Percentiles rank a stretch among this genome's conserved stretches.
Conservation (phyloP, 2,888 invertebrate species). For the Minunthozetes semirufus region DNA sequence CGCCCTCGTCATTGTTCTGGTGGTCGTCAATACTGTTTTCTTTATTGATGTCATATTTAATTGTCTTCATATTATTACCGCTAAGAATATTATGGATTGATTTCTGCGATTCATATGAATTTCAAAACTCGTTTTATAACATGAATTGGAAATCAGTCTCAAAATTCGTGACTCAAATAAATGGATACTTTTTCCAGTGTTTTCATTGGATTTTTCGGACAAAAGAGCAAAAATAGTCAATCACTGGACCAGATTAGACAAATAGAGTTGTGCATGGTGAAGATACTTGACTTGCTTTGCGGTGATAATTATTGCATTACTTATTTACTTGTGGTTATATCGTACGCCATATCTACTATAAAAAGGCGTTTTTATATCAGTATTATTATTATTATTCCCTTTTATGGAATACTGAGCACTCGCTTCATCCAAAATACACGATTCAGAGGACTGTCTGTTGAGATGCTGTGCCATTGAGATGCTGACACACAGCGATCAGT, state of each 20-base stretch:
- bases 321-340: conserved; percentile 4
- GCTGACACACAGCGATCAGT: conserved; percentile 20
- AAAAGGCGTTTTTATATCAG: conserved; percentile 11
- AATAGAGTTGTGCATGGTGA: too few relatives aligned
- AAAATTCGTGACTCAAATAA: too few relatives aligned
- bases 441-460: neutral
- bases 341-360: conserved; percentile 17
- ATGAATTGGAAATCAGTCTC: too few relatives aligned
- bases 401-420: conserved; percentile 18
- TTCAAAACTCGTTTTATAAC: neutral
- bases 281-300: neutral
- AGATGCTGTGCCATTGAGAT: neutral
- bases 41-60: conserved; percentile 18
- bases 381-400: conserved; percentile 24
- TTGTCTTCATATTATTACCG: conserved; percentile 5
- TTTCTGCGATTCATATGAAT: neutral
- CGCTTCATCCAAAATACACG: neutral
- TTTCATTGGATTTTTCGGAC: too few relatives aligned
- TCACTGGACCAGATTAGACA: too few relatives aligned
- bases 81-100: neutral
- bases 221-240: too few relatives aligned
- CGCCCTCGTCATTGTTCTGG: neutral
- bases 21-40: conserved; percentile 7
- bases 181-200: too few relatives aligned
- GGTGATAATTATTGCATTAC: conserved; percentile 2